Evolutionary conservation across 2,113 vertebrate species (phyloP).

Genomic region (Rhinogobius similis): DNA sequence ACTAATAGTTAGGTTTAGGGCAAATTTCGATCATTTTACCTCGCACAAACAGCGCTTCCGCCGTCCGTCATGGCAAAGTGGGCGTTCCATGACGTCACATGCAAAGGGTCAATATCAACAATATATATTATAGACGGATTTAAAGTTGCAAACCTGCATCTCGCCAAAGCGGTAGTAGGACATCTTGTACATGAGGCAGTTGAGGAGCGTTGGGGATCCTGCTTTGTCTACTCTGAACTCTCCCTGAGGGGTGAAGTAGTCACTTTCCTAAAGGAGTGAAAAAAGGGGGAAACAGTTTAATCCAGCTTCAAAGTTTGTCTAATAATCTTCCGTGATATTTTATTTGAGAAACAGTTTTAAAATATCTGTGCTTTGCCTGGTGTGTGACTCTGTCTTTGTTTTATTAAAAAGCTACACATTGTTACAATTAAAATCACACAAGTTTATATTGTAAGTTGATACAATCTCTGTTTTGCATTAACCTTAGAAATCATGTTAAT

Average conservation of each 20-base stretch:
- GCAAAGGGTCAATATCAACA: too few species aligned
- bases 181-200: slow-evolving; percentile 99
- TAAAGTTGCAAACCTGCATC: slow-evolving; percentile 86
- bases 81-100: too few species aligned
- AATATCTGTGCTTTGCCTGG: neutral
- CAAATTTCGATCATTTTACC: too few species aligned
- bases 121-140: too few species aligned
- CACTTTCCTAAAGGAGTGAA: slow-evolving; percentile 84
- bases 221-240: slow-evolving; percentile 97
- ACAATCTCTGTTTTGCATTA: too few species aligned
- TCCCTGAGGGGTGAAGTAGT: slow-evolving; percentile 97
- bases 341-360: neutral
- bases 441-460: too few species aligned
- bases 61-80: too few species aligned
- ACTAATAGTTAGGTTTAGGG: too few species aligned
- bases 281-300: neutral
- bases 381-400: neutral
- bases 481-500: neutral
- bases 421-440: too few species aligned
- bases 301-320: neutral
- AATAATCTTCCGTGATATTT: neutral
- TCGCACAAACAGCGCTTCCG: too few species aligned
- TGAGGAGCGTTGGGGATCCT: slow-evolving; percentile 92
- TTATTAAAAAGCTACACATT: too few species aligned
- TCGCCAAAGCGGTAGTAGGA: slow-evolving; percentile 98